Percentiles rank a stretch among this genome's conserved stretches.
These are phyloP conservation scores for Apotomis betuletana DNA, from an alignment of 2,888 invertebrate species.

Conservation along the genomic window DNA sequence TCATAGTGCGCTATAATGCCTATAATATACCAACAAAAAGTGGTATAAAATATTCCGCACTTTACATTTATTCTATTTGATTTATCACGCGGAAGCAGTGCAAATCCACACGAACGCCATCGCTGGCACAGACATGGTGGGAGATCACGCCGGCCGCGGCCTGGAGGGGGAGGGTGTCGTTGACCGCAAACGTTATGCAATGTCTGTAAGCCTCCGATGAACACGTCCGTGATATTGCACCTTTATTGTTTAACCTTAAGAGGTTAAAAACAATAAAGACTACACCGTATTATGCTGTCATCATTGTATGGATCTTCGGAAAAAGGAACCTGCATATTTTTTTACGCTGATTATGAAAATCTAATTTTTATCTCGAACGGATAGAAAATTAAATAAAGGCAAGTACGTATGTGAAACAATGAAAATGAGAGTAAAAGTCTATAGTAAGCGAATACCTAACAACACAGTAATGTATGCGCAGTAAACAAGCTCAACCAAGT, in stretches of 20 bases:
- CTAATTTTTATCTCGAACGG: too few relatives aligned
- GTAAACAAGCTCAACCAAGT: too few relatives aligned
- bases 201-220: slow-evolving; percentile 54
- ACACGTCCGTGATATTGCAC: slow-evolving; percentile 51
- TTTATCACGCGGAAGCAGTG: slow-evolving; percentile 41
- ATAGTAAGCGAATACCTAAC: too few relatives aligned
- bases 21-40: background rate
- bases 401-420: too few relatives aligned
- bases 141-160: slow-evolving; percentile 46
- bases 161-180: slow-evolving; percentile 49
- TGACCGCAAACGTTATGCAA: slow-evolving; percentile 62
- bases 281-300: background rate
- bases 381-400: too few relatives aligned
- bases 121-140: slow-evolving; percentile 47
- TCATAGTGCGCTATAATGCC: background rate
- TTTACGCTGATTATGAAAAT: too few relatives aligned
- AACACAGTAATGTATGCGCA: too few relatives aligned
- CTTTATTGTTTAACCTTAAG: slow-evolving; percentile 38
- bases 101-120: slow-evolving; percentile 27
- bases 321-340: background rate
- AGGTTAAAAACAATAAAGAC: background rate
- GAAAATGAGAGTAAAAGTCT: too few relatives aligned
- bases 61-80: slow-evolving; percentile 30
- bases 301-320: background rate
- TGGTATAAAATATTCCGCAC: slow-evolving; percentile 8